Evolutionary conservation across 2,797 vertebrate species (phyloP).

Genomic region (Calcarius lapponicus): DNA sequence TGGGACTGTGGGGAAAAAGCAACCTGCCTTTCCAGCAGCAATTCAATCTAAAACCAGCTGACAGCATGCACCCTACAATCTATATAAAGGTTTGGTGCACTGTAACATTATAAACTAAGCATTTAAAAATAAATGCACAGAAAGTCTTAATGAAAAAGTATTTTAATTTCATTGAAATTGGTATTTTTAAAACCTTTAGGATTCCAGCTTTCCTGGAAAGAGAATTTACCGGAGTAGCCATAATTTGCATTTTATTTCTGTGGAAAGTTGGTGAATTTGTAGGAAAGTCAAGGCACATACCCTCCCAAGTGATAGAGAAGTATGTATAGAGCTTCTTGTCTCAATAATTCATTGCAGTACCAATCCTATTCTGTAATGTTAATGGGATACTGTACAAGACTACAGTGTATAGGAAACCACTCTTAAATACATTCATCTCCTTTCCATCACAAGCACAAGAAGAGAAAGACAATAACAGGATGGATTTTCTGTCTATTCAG

Average conservation of each 20-base stretch:
- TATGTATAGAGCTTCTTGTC: slow-evolving; percentile 20
- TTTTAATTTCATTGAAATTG: background rate
- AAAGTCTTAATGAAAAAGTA: background rate
- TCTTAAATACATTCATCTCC: slow-evolving; percentile 55
- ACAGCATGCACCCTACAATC: background rate
- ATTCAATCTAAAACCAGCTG: background rate
- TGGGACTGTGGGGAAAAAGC: background rate
- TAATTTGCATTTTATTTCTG: background rate
- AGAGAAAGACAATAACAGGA: slow-evolving; percentile 42
- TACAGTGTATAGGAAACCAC: slow-evolving; percentile 42
- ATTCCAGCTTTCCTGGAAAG: background rate
- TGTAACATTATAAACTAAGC: background rate
- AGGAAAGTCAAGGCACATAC: slow-evolving; percentile 27
- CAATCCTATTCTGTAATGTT: slow-evolving; percentile 29
- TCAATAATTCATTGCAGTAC: slow-evolving; percentile 47
- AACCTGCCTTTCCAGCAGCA: background rate
- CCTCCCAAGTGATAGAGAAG: slow-evolving; percentile 10
- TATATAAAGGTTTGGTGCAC: background rate
- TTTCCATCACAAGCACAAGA: slow-evolving; percentile 17
- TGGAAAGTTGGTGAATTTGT: background rate
- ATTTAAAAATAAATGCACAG: background rate
- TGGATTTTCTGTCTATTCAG: slow-evolving; percentile 52
- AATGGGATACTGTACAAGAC: slow-evolving; percentile 56
- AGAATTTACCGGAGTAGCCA: background rate
- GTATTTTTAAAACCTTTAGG: background rate